phyloP scores from a whole-genome alignment of 2,888 invertebrate genomes.

The Psylliodes chrysocephalus region DNA sequence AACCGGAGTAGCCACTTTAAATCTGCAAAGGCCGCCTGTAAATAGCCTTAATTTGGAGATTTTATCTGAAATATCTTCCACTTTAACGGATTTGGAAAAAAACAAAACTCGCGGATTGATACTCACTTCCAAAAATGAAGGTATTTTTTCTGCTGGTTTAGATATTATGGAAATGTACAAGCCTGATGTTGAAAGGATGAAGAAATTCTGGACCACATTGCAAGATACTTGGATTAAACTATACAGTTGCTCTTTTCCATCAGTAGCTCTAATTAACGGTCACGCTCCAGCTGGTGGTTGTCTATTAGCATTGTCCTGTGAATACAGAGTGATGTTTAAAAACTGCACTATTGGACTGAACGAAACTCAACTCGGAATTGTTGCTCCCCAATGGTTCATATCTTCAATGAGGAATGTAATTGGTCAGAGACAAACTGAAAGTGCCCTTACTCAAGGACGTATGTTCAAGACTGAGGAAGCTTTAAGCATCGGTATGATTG shows the following conservation, averaged over 20 bases:
- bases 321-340: conserved; percentile 87
- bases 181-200: conserved; percentile 74
- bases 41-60: conserved; percentile 84
- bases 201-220: conserved; percentile 78
- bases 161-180: conserved; percentile 91
- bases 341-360: conserved; percentile 86
- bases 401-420: conserved; percentile 72
- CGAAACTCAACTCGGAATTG: conserved; percentile 85
- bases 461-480: conserved; percentile 84
- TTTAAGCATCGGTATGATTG: conserved; percentile 78
- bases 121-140: conserved; percentile 71
- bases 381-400: conserved; percentile 81
- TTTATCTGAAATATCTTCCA: conserved; percentile 71
- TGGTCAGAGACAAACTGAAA: conserved; percentile 77
- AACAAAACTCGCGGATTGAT: conserved; percentile 79
- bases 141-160: conserved; percentile 79
- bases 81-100: conserved; percentile 70
- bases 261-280: conserved; percentile 87
- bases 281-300: conserved; percentile 89
- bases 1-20: conserved; percentile 77
- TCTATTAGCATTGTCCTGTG: conserved; percentile 80
- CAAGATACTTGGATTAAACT: conserved; percentile 86
- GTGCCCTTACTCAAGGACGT: conserved; percentile 78
- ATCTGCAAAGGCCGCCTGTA: conserved; percentile 81
- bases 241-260: conserved; percentile 76